Evolutionary conservation across 2,113 vertebrate species (phyloP).

Genomic region (Leptocoma aspasia): DNA sequence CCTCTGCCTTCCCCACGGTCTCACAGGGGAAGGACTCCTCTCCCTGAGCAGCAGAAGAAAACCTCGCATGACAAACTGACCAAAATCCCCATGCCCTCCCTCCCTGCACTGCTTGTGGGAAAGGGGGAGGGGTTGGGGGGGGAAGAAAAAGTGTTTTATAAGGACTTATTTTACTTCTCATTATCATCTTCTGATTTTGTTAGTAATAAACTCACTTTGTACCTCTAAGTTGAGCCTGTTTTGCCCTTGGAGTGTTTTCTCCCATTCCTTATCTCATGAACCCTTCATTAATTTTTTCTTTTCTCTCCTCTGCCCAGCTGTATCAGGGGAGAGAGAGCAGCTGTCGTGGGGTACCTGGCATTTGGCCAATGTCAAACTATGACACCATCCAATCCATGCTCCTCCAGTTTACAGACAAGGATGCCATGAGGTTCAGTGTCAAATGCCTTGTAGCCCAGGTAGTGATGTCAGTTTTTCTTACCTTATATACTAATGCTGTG

Average conservation of each 20-base stretch:
- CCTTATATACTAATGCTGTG: background rate
- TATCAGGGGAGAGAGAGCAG: background rate
- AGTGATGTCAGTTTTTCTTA: background rate
- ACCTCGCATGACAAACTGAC: background rate
- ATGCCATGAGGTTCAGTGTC: background rate
- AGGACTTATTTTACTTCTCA: background rate
- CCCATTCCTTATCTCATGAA: background rate
- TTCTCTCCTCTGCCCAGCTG: background rate
- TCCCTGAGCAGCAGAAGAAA: background rate
- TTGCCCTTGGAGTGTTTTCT: background rate
- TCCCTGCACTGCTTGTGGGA: rapidly evolving
- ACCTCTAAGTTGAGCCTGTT: background rate
- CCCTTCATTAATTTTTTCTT: background rate
- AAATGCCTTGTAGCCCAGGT: background rate
- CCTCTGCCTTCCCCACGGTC: rapidly evolving
- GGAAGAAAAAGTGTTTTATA: background rate
- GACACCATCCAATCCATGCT: background rate
- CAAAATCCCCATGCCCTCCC: background rate
- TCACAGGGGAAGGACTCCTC: background rate
- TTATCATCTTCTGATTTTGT: background rate
- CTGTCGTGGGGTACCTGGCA: rapidly evolving
- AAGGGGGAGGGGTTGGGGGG: background rate
- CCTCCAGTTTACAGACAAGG: background rate
- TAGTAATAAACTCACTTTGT: background rate
- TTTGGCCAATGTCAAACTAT: background rate